Evolutionary conservation across 2,888 invertebrate genomes (phyloP).

Genomic region (Habroteleia sp.): DNA sequence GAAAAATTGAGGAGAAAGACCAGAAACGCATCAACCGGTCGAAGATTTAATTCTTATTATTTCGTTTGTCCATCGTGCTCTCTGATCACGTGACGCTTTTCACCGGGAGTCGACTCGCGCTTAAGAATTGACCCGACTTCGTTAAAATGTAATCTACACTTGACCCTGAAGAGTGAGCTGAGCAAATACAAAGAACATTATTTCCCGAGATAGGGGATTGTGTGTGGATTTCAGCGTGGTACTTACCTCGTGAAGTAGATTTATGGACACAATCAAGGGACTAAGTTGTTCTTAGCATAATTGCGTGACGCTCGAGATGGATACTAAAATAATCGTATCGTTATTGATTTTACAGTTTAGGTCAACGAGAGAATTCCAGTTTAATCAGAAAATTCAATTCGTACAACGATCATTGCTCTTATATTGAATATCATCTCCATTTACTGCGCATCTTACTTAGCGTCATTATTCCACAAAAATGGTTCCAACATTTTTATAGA

Average conservation of each 20-base stretch:
- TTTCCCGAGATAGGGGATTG: constrained; percentile 28
- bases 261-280: constrained; percentile 40
- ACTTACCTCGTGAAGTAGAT: constrained; percentile 26
- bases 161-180: constrained; percentile 54
- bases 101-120: constrained; percentile 16
- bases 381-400: constrained; percentile 30
- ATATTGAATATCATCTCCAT: not conserved
- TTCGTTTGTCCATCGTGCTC: constrained; percentile 44
- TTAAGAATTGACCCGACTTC: constrained; percentile 58
- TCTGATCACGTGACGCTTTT: constrained; percentile 52
- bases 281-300: constrained; percentile 43
- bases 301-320: constrained; percentile 27
- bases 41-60: constrained; percentile 61
- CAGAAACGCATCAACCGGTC: constrained; percentile 10
- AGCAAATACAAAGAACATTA: constrained; percentile 44
- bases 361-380: constrained; percentile 3
- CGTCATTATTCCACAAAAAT: not conserved
- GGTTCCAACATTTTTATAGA: no score
- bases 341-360: constrained; percentile 33
- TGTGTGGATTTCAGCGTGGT: constrained; percentile 34
- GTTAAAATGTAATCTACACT: constrained; percentile 63
- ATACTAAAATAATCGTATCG: constrained; percentile 35
- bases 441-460: no score
- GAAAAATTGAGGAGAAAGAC: constrained; percentile 15
- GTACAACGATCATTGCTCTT: constrained; percentile 1